A percentile compares a stretch with the other conserved stretches of the same genome.
These are phyloP conservation scores for Bucco capensis DNA, from an alignment of 2,113 vertebrate genomes.

Conservation along the genomic window DNA sequence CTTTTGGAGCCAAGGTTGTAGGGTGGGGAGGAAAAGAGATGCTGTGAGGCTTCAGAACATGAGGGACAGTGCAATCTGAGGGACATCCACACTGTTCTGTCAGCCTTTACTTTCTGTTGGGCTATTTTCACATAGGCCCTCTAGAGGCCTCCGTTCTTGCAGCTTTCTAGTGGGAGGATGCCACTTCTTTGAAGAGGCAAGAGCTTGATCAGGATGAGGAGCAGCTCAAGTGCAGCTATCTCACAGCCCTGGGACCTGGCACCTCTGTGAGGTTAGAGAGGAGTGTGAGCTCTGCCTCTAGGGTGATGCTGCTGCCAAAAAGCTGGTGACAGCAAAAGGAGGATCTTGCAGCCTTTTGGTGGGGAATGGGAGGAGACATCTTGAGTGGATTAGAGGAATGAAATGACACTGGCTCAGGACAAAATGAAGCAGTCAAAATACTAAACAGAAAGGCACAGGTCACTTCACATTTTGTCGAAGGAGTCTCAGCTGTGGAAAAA, in stretches of 20 bases:
- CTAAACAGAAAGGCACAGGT: background rate
- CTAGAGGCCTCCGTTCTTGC: background rate
- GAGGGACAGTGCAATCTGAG: background rate
- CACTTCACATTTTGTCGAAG: background rate
- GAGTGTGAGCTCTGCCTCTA: background rate
- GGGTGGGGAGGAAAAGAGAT: background rate
- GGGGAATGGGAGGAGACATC: background rate
- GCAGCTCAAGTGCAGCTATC: background rate
- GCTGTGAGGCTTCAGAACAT: background rate
- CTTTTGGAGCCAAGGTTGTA: background rate
- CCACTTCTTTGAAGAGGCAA: background rate
- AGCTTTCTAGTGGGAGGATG: background rate
- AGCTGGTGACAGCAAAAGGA: background rate
- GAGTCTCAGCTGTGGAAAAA: background rate
- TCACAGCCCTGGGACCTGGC: background rate
- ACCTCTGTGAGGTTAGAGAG: background rate
- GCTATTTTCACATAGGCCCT: background rate
- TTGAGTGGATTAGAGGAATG: background rate
- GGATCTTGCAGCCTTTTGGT: background rate
- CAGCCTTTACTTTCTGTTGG: background rate
- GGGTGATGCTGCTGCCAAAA: background rate
- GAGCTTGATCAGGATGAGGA: background rate
- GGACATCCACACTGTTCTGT: background rate
- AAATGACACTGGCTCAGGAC: background rate
- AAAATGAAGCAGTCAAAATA: background rate